Evolutionary conservation across 2,888 invertebrate species (phyloP).

Genomic region (Clitarchus hookeri): DNA sequence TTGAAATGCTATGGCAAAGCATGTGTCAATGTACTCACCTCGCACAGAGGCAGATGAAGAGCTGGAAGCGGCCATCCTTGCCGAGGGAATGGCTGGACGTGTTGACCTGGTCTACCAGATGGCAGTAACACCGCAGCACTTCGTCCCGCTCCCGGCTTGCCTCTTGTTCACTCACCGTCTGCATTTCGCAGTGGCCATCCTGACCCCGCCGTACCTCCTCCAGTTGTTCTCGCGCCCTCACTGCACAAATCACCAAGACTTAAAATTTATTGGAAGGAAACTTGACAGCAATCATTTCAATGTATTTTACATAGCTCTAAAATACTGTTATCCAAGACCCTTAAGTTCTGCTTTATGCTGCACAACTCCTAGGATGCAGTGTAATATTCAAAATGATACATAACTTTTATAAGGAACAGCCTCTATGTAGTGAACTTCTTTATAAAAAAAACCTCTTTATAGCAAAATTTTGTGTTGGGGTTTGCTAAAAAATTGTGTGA

Average conservation of each 20-base stretch:
- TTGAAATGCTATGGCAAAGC: no score
- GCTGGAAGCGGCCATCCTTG: constrained; percentile 97
- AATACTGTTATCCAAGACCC: background rate
- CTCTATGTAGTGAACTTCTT: no score
- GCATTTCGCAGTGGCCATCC: background rate
- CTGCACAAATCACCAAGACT: constrained; percentile 55
- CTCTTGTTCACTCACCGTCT: constrained; percentile 11
- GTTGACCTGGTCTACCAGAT: constrained; percentile 86
- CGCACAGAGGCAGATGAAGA: constrained; percentile 91
- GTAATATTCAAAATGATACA: background rate
- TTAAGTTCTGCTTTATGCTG: background rate
- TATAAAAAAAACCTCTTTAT: no score
- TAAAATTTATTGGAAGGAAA: no score
- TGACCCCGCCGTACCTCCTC: constrained; percentile 61
- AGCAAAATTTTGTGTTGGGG: no score
- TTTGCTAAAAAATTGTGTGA: no score
- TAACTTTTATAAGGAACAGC: no score
- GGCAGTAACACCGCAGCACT: constrained; percentile 67
- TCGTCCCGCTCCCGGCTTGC: background rate
- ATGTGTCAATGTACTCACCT: constrained; percentile 63
- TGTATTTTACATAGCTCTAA: no score
- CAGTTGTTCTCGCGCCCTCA: constrained; percentile 79
- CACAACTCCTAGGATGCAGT: background rate
- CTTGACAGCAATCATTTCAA: background rate
- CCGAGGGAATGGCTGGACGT: constrained; percentile 84